Evolutionary conservation across 2,888 invertebrate species (phyloP).

Genomic region (Noctua comes): DNA sequence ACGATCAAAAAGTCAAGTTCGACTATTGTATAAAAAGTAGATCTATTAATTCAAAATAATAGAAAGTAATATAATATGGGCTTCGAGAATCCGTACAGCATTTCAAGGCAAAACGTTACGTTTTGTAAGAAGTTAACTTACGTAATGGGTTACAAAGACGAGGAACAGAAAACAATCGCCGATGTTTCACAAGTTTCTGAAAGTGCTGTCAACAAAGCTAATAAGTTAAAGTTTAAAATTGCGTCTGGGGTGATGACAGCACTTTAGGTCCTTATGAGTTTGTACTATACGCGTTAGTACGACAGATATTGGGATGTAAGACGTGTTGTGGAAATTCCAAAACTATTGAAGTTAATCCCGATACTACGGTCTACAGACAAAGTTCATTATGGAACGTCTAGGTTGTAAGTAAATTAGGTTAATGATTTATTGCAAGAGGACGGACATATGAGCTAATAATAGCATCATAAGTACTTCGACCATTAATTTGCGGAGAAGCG

Average conservation of each 20-base stretch:
- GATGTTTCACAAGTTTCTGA: constrained; percentile 42
- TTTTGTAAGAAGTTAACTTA: constrained; percentile 16
- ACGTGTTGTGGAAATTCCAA: background rate
- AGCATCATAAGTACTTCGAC: constrained; percentile 50
- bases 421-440: constrained; percentile 38
- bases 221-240: constrained; percentile 31
- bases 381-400: background rate
- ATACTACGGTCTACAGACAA: constrained; percentile 2
- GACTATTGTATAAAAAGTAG: background rate
- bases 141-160: background rate
- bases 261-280: constrained; percentile 34
- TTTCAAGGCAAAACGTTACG: constrained; percentile 8
- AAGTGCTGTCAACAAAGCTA: constrained; percentile 27
- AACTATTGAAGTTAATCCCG: background rate
- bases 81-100: background rate
- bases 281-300: constrained; percentile 2
- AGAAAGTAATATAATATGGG: background rate
- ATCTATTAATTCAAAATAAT: too few relatives aligned
- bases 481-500: constrained; percentile 45
- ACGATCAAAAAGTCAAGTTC: background rate
- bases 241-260: constrained; percentile 12
- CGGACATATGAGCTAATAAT: constrained; percentile 16
- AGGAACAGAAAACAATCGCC: constrained; percentile 31
- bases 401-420: constrained; percentile 37
- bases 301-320: constrained; percentile 19